These are phyloP conservation scores for Notiomystis cincta DNA, from an alignment of 2,113 vertebrate species.

Conservation along the genomic window DNA sequence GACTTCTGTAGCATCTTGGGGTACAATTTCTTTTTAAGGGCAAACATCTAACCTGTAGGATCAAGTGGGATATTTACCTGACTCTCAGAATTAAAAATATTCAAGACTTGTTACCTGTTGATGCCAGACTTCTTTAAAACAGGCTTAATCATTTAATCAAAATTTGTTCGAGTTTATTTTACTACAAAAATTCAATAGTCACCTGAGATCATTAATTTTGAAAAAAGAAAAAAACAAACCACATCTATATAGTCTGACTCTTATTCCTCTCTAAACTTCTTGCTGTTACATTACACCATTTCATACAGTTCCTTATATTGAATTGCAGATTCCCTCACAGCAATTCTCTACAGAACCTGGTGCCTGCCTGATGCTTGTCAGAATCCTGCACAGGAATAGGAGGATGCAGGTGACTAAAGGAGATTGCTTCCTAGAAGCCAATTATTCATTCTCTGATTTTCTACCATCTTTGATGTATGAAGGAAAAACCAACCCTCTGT, in stretches of 20 bases:
- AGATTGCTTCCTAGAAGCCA: background rate
- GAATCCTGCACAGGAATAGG: background rate
- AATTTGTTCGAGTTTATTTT: background rate
- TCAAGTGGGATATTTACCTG: background rate
- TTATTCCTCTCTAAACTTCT: background rate
- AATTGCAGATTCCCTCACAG: background rate
- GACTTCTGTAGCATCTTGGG: background rate
- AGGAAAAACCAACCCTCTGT: background rate
- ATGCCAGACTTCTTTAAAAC: background rate
- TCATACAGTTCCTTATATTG: background rate
- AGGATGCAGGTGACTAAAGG: background rate
- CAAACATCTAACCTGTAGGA: background rate
- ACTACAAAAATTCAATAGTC: background rate
- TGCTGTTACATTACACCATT: background rate
- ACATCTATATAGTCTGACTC: background rate
- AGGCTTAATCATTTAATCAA: background rate
- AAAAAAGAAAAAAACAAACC: too few species aligned
- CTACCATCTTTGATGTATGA: background rate
- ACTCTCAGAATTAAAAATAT: background rate
- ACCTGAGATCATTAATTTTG: background rate
- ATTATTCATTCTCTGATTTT: background rate
- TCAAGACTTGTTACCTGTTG: fast-evolving
- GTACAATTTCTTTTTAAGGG: background rate
- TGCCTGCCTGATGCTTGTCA: background rate
- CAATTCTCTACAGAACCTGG: background rate